A percentile compares a stretch with the other conserved stretches of the same genome.
phyloP scores from a whole-genome alignment of 2,113 vertebrate genomes.

The Dasyprocta punctata region DNA sequence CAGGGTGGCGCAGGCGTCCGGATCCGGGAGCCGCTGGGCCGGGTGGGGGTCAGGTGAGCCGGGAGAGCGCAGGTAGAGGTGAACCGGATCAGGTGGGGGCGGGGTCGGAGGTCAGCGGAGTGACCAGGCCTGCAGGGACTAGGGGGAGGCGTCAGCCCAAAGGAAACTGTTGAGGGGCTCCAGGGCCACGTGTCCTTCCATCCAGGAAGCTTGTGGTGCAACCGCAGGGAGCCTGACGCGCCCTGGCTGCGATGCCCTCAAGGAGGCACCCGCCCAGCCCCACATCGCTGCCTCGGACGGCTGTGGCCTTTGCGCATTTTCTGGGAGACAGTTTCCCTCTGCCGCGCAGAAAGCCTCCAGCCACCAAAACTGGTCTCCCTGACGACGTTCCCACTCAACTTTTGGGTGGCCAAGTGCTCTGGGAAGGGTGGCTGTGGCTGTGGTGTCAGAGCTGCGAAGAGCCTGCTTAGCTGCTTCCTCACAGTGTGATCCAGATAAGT shows the following conservation, averaged over 20 bases:
- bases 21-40: background rate
- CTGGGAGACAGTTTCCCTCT: background rate
- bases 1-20: background rate
- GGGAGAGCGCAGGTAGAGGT: background rate
- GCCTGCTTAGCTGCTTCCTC: background rate
- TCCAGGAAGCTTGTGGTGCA: conserved; percentile 74
- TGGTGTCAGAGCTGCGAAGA: background rate
- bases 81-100: background rate
- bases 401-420: background rate
- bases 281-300: rapidly evolving
- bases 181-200: conserved; percentile 73
- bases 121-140: conserved; percentile 17
- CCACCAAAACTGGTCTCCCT: background rate
- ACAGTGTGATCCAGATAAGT: background rate
- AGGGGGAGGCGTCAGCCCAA: background rate
- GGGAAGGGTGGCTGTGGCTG: background rate
- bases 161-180: conserved; percentile 72
- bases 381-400: no score
- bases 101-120: background rate
- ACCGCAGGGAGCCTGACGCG: conserved; percentile 26
- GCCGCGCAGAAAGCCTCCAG: rapidly evolving
- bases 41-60: background rate
- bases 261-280: background rate
- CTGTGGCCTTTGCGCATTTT: background rate
- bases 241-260: background rate